Evolutionary conservation across 2,797 vertebrate genomes (phyloP).

Genomic region (Lophotriccus pileatus): DNA sequence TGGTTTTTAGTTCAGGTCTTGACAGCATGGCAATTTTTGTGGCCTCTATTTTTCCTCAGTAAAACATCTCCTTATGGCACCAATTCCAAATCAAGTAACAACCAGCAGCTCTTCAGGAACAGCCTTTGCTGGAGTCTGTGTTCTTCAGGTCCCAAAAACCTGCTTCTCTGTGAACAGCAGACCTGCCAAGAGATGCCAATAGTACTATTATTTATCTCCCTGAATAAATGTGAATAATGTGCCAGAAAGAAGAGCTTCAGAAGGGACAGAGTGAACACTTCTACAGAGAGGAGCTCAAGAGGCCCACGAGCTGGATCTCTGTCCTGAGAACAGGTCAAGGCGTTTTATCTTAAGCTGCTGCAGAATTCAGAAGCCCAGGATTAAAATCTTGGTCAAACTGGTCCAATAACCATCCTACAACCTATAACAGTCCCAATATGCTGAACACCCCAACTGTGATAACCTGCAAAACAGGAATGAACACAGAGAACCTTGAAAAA

Average conservation of each 20-base stretch:
- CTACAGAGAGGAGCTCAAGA: neutral
- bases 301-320: neutral
- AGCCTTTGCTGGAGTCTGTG: neutral
- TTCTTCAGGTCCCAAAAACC: neutral
- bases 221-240: neutral
- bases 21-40: neutral
- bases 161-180: neutral
- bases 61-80: neutral
- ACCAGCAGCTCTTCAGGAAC: neutral
- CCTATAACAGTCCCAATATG: neutral
- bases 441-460: neutral
- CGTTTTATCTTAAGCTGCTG: neutral
- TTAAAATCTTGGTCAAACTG: neutral
- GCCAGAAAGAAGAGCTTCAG: neutral
- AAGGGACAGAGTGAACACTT: neutral
- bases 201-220: neutral
- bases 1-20: neutral
- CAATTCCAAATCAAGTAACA: neutral
- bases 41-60: neutral
- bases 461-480: neutral
- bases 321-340: neutral
- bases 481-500: neutral
- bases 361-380: neutral
- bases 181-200: neutral
- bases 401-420: neutral